Evolutionary conservation across 2,888 invertebrate species (phyloP), one percentile per base, ranked within the genome.

Genomic region (Cactoblastis cactorum): DNA sequence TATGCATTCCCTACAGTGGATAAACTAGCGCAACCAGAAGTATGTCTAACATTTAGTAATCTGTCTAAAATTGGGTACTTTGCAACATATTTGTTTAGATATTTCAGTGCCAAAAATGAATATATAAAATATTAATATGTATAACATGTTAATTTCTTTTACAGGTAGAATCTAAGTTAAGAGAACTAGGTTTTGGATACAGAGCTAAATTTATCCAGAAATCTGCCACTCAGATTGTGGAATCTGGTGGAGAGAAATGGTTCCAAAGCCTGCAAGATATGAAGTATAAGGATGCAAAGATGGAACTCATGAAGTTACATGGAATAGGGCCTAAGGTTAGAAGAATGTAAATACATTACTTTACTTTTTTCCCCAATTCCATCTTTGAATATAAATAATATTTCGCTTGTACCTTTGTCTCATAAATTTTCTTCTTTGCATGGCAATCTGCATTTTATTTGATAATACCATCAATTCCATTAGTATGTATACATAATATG

Each of bases 271-370:
- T 99, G 3, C 91, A 93, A 55, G 77, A 87, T 9, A 83, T 93
- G 78, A 82, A 92, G 11, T 98, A 98, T 69, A 83, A 87, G 38
- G 92, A 94, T 55, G 95, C 97, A 0, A 94, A 93, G 63, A 70
- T 79, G 14, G 92, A 94, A 65, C 90, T 99, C 3, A 93, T 95
- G 83, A 91, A 92, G 55, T 81, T 99, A 28, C 93, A 94, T 59
- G 99, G 99, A 8, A 94, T 99, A 63, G 99, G 99, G 1, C 95
- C 96, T 6, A 99, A 99, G 93, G 97, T 95, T 59, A 48, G 22
- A 6, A 18, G 15, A 17, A n/a, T 33, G 11, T 11, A 0, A 11
- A 33, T 33, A 9, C n/a, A n/a, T n/a, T n/a, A n/a, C n/a, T 33
- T 2, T n/a, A 9, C n/a, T 33, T 3, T n/a, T 33, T 12, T 33